Evolutionary conservation across 2,797 vertebrate genomes (phyloP).

Genomic region (Danio choprae): DNA sequence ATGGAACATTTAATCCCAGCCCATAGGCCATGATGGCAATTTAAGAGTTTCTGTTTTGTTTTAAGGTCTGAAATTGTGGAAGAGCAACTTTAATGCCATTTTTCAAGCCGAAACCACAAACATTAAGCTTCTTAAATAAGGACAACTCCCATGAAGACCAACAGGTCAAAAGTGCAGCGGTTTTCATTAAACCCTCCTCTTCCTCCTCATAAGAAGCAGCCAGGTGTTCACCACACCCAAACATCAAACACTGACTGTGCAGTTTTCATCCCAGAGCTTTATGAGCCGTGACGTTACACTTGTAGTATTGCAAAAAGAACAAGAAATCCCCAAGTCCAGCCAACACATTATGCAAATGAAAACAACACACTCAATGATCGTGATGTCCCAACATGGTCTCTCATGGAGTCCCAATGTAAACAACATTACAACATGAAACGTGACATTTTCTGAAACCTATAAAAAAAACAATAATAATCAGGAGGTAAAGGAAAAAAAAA

Average conservation of each 20-base stretch:
- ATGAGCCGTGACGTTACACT: background rate
- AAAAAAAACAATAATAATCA: background rate
- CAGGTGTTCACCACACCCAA: conserved; percentile 29
- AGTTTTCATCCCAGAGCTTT: conserved; percentile 17
- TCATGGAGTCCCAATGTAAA: background rate
- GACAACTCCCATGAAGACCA: conserved; percentile 27
- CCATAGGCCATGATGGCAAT: no score
- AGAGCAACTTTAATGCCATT: background rate
- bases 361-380: background rate
- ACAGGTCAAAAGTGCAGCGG: conserved; percentile 44
- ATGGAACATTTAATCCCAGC: no score
- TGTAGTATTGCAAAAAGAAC: background rate
- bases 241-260: conserved; percentile 36
- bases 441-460: background rate
- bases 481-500: conserved; percentile 22
- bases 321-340: background rate
- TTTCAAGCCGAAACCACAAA: background rate
- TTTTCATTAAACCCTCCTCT: conserved; percentile 44
- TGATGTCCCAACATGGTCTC: background rate
- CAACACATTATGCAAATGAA: conserved; percentile 11
- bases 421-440: conserved; percentile 8
- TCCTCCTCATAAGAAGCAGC: conserved; percentile 22
- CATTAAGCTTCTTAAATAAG: conserved; percentile 22
- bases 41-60: no score
- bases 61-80: no score